These are phyloP conservation scores for Aurelia sp. DNA, from an alignment of 30 jellyfish, hydroid and myxozoan genomes.

Conservation along the genomic window DNA sequence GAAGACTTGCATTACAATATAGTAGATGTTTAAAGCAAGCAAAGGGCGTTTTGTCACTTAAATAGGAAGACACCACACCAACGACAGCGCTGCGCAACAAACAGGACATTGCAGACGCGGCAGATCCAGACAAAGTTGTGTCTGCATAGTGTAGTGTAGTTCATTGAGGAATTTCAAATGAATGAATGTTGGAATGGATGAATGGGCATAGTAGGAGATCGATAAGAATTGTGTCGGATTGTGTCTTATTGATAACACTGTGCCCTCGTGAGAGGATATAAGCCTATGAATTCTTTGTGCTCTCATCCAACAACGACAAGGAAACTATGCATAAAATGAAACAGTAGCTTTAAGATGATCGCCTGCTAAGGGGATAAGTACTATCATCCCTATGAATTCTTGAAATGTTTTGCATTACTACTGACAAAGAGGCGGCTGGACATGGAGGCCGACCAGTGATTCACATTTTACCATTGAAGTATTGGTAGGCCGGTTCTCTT, in stretches of 20 bases:
- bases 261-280: slow-evolving; percentile 39
- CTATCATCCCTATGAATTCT: slow-evolving; percentile 21
- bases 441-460: too few relatives aligned
- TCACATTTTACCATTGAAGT: neutral
- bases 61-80: too few relatives aligned
- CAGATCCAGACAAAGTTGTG: neutral
- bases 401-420: neutral
- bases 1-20: too few relatives aligned
- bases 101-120: too few relatives aligned
- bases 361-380: slow-evolving; percentile 12
- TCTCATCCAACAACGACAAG: slow-evolving; percentile 9
- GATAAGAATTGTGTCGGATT: slow-evolving; percentile 28
- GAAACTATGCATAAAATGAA: slow-evolving; percentile 20
- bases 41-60: too few relatives aligned
- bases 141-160: neutral
- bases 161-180: neutral
- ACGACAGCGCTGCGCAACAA: too few relatives aligned
- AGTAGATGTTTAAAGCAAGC: too few relatives aligned
- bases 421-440: neutral
- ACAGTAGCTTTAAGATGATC: slow-evolving; percentile 26
- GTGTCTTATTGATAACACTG: slow-evolving; percentile 20
- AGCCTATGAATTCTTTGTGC: slow-evolving; percentile 3
- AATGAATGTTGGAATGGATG: neutral
- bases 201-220: neutral
- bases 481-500: slow-evolving; percentile 5